Evolutionary conservation across 1,140 invertebrate species (phyloP).

Genomic region (Aleiodes sp.): DNA sequence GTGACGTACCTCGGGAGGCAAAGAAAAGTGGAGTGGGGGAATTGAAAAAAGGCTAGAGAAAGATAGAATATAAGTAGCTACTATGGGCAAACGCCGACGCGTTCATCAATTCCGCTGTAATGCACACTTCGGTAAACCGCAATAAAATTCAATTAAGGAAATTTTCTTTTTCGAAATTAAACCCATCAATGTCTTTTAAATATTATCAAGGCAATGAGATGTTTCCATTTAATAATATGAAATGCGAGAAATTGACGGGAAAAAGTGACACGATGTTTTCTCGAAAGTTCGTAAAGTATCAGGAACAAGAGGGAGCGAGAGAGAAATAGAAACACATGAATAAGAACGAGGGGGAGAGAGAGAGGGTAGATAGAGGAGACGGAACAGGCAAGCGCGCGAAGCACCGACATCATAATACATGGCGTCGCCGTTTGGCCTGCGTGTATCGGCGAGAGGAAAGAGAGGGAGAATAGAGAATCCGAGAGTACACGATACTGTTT

Average conservation of each 20-base stretch:
- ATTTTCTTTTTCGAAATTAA: background rate
- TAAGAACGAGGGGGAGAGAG: constrained; percentile 16
- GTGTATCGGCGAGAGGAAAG: background rate
- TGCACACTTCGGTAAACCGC: background rate
- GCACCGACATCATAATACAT: constrained; percentile 34
- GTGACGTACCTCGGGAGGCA: constrained; percentile 38
- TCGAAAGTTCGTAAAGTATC: constrained; percentile 53
- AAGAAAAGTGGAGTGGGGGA: constrained; percentile 5
- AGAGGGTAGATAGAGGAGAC: background rate
- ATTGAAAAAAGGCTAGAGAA: background rate
- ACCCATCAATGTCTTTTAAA: no score
- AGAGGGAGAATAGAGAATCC: background rate
- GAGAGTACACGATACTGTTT: background rate
- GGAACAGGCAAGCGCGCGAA: constrained; percentile 29
- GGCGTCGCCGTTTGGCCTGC: constrained; percentile 25
- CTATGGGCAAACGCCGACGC: constrained; percentile 6
- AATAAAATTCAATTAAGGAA: background rate
- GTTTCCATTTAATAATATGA: background rate
- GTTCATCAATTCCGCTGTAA: constrained; percentile 1
- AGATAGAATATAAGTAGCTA: background rate
- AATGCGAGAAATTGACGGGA: constrained; percentile 24
- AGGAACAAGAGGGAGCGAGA: constrained; percentile 4
- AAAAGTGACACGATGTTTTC: constrained; percentile 51
- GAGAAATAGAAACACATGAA: constrained; percentile 13
- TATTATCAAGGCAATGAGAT: no score